phyloP scores from a whole-genome alignment of 1,140 invertebrate species.

The Zelostemma sp. region DNA sequence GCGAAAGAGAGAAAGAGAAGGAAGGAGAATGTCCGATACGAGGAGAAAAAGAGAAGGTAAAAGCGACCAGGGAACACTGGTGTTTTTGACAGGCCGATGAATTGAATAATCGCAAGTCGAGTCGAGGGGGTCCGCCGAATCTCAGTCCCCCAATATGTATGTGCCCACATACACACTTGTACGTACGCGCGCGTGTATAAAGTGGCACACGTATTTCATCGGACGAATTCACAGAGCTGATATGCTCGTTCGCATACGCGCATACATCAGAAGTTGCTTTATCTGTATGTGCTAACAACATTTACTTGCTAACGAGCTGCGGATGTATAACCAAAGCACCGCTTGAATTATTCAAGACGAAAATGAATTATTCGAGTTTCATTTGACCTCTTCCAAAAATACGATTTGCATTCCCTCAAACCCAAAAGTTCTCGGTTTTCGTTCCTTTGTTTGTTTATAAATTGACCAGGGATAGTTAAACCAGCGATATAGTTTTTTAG shows the following conservation, averaged over 20 bases:
- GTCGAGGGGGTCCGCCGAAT: constrained; percentile 67
- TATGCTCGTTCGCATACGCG: not conserved
- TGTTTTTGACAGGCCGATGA: constrained; percentile 73
- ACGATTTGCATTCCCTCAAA: not conserved
- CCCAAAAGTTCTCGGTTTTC: too few species aligned
- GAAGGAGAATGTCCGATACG: constrained; percentile 40
- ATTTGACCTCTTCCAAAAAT: constrained; percentile 12
- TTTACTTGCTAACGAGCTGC: constrained; percentile 36
- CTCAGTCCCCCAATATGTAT: constrained; percentile 66
- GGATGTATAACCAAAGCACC: constrained; percentile 16
- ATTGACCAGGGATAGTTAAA: too few species aligned
- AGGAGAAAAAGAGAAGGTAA: constrained; percentile 55
- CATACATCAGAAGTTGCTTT: constrained; percentile 3
- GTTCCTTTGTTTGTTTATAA: too few species aligned
- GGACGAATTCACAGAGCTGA: constrained; percentile 23
- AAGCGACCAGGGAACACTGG: constrained; percentile 66
- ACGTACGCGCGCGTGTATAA: too few species aligned
- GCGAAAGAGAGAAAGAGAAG: constrained; percentile 40
- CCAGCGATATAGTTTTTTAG: too few species aligned
- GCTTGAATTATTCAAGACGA: constrained; percentile 29
- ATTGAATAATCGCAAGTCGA: constrained; percentile 73
- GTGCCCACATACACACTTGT: constrained; percentile 1
- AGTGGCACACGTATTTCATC: constrained; percentile 29
- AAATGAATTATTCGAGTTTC: constrained; percentile 29
- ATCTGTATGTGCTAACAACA: constrained; percentile 24